Conservation (phyloP, 2,888 invertebrate species). For the Microctonus aethiopoides region DNA sequence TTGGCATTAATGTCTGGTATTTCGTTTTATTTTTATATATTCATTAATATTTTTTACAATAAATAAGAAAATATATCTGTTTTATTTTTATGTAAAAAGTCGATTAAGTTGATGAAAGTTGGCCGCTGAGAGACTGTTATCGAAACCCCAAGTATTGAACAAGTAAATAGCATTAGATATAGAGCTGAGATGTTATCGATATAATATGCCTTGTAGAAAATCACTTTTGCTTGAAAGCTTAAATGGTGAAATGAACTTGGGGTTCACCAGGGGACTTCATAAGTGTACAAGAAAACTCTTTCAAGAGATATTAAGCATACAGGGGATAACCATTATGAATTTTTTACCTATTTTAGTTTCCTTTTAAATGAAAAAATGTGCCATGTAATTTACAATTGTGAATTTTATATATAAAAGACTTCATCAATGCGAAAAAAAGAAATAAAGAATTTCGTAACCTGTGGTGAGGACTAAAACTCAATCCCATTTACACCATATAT, state of each 20-base stretch:
- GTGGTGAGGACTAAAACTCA: background rate
- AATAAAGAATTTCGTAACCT: slow-evolving; percentile 10
- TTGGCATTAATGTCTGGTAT: background rate
- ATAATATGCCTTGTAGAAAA: slow-evolving; percentile 59
- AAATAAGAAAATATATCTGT: background rate
- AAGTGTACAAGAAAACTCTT: slow-evolving; percentile 25
- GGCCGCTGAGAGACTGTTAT: slow-evolving; percentile 61
- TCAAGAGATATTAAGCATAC: slow-evolving; percentile 3
- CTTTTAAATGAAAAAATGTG: background rate
- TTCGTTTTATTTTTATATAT: background rate
- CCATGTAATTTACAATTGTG: too few species aligned
- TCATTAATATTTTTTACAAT: slow-evolving; percentile 1
- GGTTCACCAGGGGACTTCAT: slow-evolving; percentile 6
- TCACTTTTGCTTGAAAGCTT: slow-evolving; percentile 55
- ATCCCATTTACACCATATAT: background rate
- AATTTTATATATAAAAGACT: too few species aligned
- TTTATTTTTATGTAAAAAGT: background rate
- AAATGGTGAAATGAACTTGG: slow-evolving; percentile 23
- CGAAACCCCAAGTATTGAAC: slow-evolving; percentile 50
- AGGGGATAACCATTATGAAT: too few species aligned
- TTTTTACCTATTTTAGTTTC: background rate
- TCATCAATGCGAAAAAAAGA: too few species aligned
- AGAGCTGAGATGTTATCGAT: slow-evolving; percentile 52
- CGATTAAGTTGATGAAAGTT: too few species aligned
- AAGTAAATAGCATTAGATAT: slow-evolving; percentile 63